A percentile compares a stretch with the other conserved stretches of the same genome.
phyloP scores from a whole-genome alignment of 2,113 vertebrate genomes.

The Rhynchopsitta pachyrhyncha region DNA sequence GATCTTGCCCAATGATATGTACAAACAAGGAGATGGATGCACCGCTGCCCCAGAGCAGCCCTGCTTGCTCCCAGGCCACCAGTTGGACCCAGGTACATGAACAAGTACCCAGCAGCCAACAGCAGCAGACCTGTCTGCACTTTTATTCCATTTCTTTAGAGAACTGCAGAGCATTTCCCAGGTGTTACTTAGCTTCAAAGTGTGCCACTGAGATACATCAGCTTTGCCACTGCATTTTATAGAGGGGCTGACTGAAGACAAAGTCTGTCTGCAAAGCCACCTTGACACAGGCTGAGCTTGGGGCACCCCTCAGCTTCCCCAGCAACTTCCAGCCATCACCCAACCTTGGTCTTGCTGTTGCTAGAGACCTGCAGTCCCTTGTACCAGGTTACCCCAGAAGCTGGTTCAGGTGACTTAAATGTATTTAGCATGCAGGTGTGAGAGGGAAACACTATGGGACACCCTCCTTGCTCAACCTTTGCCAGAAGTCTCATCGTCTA shows the following conservation, averaged over 20 bases:
- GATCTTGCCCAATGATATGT: neutral
- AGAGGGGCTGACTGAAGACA: neutral
- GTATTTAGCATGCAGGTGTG: rapidly evolving
- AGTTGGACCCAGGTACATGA: neutral
- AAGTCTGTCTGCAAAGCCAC: neutral
- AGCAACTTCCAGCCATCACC: neutral
- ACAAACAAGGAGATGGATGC: no score
- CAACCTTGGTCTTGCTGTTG: neutral
- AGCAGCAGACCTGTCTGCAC: neutral
- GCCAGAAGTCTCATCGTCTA: neutral
- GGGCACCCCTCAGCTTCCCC: neutral
- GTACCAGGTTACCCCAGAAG: neutral
- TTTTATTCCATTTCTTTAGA: neutral
- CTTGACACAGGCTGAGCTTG: neutral
- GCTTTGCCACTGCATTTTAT: neutral
- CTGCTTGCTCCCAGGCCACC: neutral
- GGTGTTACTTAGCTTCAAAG: neutral
- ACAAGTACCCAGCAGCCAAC: neutral
- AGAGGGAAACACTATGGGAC: neutral
- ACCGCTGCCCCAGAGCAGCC: neutral
- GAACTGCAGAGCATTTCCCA: neutral
- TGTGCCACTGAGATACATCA: neutral
- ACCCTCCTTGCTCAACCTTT: neutral
- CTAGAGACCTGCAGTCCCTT: neutral
- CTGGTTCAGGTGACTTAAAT: neutral